A percentile compares a stretch with the other conserved stretches of the same genome.
These are phyloP conservation scores for Rostratula benghalensis DNA, from an alignment of 2,113 vertebrate species.

Conservation along the genomic window DNA sequence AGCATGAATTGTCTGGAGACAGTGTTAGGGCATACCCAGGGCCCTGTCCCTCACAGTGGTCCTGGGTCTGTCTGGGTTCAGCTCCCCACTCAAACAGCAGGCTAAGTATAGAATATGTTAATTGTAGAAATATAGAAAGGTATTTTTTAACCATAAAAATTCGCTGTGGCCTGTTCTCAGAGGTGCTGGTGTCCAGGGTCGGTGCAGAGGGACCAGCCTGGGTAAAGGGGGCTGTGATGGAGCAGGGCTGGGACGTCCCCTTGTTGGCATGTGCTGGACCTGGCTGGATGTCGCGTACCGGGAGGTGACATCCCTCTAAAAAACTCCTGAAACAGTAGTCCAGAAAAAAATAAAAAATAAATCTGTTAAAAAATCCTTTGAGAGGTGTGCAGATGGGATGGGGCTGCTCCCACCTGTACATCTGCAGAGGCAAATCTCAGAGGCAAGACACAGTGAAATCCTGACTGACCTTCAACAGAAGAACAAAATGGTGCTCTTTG, in stretches of 20 bases:
- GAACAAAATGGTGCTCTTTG: neutral
- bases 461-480: neutral
- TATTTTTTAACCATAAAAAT: neutral
- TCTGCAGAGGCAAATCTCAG: neutral
- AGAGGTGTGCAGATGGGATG: neutral
- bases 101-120: neutral
- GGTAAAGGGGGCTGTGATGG: neutral
- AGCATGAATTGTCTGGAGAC: accelerated
- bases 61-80: neutral
- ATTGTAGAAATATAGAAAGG: too few species aligned
- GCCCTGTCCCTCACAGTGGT: accelerated
- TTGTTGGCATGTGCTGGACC: neutral
- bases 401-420: neutral
- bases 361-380: neutral
- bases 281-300: neutral
- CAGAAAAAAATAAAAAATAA: neutral
- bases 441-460: neutral
- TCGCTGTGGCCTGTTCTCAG: neutral
- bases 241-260: neutral
- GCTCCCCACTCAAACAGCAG: neutral
- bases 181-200: neutral
- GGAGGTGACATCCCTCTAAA: neutral
- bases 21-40: neutral
- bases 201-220: neutral
- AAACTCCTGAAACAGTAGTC: neutral